Conservation (phyloP, 2,888 invertebrate genomes). For the Lobophora halterata region DNA sequence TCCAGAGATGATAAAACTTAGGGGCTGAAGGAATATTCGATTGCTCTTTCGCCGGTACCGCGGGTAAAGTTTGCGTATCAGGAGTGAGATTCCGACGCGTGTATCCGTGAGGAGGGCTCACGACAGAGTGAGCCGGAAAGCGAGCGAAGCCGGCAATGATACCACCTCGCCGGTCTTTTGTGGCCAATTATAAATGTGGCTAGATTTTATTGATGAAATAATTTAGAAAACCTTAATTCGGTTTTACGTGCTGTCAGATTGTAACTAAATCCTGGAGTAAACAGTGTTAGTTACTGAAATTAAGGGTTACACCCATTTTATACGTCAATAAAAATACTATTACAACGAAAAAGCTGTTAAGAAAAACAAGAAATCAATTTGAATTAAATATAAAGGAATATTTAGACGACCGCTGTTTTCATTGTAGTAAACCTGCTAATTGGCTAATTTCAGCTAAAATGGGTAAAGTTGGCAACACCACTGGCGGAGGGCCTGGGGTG, state of each 20-base stretch:
- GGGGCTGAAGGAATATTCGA: slow-evolving; percentile 8
- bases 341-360: no score
- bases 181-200: no score
- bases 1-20: slow-evolving; percentile 15
- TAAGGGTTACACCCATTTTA: no score
- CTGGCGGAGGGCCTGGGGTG: slow-evolving; percentile 57
- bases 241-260: no score
- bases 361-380: no score
- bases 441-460: slow-evolving; percentile 7
- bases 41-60: slow-evolving; percentile 31
- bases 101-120: slow-evolving; percentile 45
- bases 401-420: no score
- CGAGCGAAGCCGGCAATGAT: slow-evolving; percentile 25
- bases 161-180: slow-evolving; percentile 27
- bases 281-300: no score
- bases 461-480: slow-evolving; percentile 29
- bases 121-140: slow-evolving; percentile 60
- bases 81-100: slow-evolving; percentile 39
- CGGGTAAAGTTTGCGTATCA: slow-evolving; percentile 68
- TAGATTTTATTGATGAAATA: no score
- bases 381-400: no score
- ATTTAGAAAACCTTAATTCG: no score
- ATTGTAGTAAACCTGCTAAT: no score
- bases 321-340: not conserved
- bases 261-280: no score